Evolutionary conservation across 2,797 vertebrate genomes (phyloP).

Genomic region (Melopsittacus undulatus): DNA sequence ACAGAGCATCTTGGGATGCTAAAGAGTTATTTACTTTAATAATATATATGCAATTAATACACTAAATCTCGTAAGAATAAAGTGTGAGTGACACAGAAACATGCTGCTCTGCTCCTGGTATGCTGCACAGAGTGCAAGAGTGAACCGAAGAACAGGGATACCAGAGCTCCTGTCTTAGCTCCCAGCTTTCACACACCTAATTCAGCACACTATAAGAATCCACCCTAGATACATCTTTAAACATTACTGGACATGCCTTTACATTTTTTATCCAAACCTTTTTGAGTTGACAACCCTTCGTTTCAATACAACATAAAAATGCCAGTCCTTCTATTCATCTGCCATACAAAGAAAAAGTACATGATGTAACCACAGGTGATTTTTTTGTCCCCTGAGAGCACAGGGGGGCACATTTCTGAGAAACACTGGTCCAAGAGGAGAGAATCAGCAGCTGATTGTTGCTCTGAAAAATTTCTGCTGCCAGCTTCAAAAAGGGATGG

Average conservation of each 20-base stretch:
- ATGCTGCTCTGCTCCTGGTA: not conserved
- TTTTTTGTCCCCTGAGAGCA: not conserved
- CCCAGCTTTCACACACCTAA: not conserved
- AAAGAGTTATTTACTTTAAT: not conserved
- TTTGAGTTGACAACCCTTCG: not conserved
- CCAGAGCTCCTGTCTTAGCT: not conserved
- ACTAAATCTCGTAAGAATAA: not conserved
- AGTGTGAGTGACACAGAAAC: not conserved
- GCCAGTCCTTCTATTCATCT: not conserved
- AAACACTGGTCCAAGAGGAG: not conserved
- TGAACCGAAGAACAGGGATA: not conserved
- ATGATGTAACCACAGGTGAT: not conserved
- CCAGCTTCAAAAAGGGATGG: not conserved
- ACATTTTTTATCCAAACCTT: not conserved
- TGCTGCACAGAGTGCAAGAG: not conserved
- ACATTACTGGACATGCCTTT: not conserved
- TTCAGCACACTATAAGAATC: not conserved
- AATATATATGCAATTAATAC: not conserved
- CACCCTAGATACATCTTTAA: not conserved
- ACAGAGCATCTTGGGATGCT: not conserved
- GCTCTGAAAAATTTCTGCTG: not conserved
- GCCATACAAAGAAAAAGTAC: not conserved
- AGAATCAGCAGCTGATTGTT: not conserved
- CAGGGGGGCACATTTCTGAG: not conserved
- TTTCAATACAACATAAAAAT: conserved; percentile 1